phyloP scores from a whole-genome alignment of 2,113 vertebrate species.

The Todiramphus saurophagus region DNA sequence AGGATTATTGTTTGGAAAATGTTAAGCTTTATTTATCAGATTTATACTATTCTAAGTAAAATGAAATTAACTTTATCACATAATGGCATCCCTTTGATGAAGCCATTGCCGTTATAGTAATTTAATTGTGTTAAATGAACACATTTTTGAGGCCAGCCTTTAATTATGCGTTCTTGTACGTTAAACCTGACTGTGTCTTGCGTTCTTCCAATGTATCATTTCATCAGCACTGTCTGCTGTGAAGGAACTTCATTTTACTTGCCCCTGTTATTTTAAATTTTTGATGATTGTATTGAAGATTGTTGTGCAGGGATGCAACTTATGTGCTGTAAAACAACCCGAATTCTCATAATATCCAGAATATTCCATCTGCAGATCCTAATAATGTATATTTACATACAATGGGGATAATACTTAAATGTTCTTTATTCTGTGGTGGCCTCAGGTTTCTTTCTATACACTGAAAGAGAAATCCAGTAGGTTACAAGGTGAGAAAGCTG shows the following conservation, averaged over 20 bases:
- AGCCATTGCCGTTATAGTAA: background rate
- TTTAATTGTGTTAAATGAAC: background rate
- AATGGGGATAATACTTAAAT: background rate
- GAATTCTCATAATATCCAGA: background rate
- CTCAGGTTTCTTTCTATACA: background rate
- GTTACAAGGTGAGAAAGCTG: background rate
- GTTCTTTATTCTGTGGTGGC: background rate
- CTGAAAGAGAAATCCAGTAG: background rate
- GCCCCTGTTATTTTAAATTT: background rate
- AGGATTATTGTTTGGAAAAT: background rate
- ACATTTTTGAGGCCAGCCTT: background rate
- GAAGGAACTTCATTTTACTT: background rate
- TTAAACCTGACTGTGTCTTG: background rate
- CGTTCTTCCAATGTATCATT: background rate
- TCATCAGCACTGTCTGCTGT: background rate
- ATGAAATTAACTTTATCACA: background rate
- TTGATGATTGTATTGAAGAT: background rate
- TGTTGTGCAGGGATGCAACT: background rate
- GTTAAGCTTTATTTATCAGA: slow-evolving; percentile 2
- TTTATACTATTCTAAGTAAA: background rate
- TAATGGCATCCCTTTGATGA: background rate
- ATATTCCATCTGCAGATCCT: background rate
- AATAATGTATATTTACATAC: background rate
- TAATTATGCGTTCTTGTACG: background rate
- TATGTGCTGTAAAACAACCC: background rate